phyloP scores from a whole-genome alignment of 2,113 vertebrate species.

The Nothoprocta perdicaria region DNA sequence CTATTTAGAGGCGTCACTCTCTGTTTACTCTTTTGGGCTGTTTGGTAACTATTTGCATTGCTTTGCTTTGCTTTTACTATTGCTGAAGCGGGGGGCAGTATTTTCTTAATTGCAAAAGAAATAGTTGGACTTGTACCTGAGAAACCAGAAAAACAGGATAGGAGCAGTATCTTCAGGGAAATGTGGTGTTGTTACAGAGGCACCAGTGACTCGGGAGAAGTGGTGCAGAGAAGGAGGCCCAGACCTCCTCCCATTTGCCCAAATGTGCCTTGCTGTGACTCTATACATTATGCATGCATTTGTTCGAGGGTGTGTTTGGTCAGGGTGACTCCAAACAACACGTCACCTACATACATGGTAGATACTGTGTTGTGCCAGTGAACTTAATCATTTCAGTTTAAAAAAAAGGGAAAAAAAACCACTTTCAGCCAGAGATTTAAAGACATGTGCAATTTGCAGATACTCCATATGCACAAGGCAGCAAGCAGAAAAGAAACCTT shows the following conservation, averaged over 20 bases:
- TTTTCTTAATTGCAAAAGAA: constrained; percentile 13
- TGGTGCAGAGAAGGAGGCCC: not conserved
- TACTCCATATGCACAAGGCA: not conserved
- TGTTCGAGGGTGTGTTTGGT: not conserved
- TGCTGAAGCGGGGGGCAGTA: not conserved
- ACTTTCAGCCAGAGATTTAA: constrained; percentile 12
- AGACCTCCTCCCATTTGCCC: not conserved
- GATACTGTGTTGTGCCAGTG: constrained; percentile 17
- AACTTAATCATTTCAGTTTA: constrained; percentile 45
- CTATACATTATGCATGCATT: not conserved
- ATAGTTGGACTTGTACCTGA: constrained; percentile 7
- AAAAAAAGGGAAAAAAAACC: not conserved
- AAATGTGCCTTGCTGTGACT: accelerated
- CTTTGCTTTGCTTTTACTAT: constrained; percentile 39
- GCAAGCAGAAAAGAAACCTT: not conserved
- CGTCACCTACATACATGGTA: constrained; percentile 5
- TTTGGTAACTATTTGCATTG: constrained; percentile 51
- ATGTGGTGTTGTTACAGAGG: not conserved
- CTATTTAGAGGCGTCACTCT: not conserved
- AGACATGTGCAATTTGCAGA: constrained; percentile 1
- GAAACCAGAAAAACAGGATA: constrained; percentile 63
- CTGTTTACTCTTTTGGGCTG: not conserved
- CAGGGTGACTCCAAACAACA: constrained; percentile 42
- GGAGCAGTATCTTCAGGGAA: not conserved
- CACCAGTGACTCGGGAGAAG: not conserved